Evolutionary conservation across 2,113 vertebrate species (phyloP).

Genomic region (Echinops telfairi): DNA sequence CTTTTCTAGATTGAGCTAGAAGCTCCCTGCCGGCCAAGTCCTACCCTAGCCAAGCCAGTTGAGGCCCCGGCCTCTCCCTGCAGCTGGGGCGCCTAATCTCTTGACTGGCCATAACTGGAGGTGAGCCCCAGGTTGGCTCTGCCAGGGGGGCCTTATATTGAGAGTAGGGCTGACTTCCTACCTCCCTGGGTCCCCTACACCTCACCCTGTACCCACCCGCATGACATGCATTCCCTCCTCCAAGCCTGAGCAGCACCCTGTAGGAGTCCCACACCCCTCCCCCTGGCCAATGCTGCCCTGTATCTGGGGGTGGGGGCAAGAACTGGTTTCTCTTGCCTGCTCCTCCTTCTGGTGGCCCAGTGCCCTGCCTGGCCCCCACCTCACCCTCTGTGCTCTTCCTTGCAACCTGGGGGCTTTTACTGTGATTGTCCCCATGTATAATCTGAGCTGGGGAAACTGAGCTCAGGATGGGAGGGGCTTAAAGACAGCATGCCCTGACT

Average conservation of each 20-base stretch:
- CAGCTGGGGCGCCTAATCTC: neutral
- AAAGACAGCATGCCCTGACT: too few species aligned
- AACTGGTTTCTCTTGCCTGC: neutral
- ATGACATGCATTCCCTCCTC: neutral
- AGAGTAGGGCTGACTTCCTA: conserved; percentile 31
- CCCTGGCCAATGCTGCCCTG: neutral
- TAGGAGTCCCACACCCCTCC: neutral
- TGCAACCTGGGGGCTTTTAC: neutral
- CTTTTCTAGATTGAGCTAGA: neutral
- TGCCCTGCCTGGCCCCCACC: neutral
- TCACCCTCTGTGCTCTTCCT: neutral
- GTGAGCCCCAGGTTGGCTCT: neutral
- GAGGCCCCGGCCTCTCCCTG: neutral
- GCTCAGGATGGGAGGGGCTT: neutral
- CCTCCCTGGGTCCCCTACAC: neutral
- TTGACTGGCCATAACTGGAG: neutral
- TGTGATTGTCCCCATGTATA: neutral
- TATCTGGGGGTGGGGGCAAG: neutral
- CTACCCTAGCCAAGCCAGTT: neutral
- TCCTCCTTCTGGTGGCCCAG: neutral
- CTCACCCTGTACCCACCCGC: rapidly evolving
- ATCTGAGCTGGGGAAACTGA: conserved; percentile 10
- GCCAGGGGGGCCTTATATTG: neutral
- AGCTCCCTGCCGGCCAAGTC: neutral
- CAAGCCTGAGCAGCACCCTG: neutral